Percentiles rank a stretch among this genome's conserved stretches.
Conservation (phyloP, 1,140 invertebrate genomes). For the Drosophila santomea region DNA sequence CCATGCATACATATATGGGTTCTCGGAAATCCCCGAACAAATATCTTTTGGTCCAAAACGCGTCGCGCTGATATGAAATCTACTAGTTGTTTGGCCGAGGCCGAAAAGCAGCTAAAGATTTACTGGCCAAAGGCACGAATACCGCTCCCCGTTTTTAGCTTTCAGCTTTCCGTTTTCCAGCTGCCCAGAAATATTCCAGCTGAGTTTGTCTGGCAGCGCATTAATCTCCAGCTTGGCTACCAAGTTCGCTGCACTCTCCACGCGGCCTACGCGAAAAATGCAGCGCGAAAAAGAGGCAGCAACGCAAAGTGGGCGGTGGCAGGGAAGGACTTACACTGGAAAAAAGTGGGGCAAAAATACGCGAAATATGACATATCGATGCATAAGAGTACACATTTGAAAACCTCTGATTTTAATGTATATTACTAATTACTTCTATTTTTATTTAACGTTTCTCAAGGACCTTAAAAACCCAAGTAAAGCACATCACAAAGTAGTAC, state of each 20-base stretch:
- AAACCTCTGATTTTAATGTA: too few species aligned
- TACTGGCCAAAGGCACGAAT: slow-evolving; percentile 65
- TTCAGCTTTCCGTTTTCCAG: background rate
- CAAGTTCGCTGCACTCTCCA: slow-evolving; percentile 76
- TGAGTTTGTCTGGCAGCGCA: slow-evolving; percentile 45
- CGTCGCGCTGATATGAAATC: slow-evolving; percentile 36
- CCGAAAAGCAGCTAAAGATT: slow-evolving; percentile 62
- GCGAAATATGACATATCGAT: too few species aligned
- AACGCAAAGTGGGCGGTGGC: background rate
- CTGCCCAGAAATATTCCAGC: slow-evolving; percentile 24
- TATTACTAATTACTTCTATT: too few species aligned
- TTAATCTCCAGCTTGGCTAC: slow-evolving; percentile 71
- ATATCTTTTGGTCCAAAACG: slow-evolving; percentile 24
- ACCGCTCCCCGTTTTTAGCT: slow-evolving; percentile 3
- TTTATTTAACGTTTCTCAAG: too few species aligned
- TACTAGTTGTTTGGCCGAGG: slow-evolving; percentile 26
- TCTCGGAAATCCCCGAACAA: slow-evolving; percentile 30
- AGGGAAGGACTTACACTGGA: background rate
- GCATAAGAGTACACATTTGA: too few species aligned
- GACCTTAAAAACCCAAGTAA: background rate
- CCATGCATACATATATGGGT: slow-evolving; percentile 18
- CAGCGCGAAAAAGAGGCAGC: slow-evolving; percentile 78
- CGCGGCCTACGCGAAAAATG: slow-evolving; percentile 76
- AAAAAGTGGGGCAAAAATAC: background rate
- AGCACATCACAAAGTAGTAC: background rate